These are phyloP conservation scores for Sciurus vulgaris DNA, from an alignment of 2,797 vertebrate species.

Conservation along the genomic window DNA sequence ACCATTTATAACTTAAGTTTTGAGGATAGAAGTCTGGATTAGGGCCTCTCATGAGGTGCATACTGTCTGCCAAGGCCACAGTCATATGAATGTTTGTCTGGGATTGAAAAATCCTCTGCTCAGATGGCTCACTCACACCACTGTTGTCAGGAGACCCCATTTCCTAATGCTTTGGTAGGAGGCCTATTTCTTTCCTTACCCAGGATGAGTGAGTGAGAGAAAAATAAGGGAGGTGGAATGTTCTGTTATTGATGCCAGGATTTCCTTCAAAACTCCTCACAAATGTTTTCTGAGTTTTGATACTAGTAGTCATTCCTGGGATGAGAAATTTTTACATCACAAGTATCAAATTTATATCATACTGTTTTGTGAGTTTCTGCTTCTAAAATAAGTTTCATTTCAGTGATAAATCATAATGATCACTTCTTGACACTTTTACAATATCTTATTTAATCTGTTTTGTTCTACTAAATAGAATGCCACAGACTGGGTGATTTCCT, in stretches of 20 bases:
- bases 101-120: background rate
- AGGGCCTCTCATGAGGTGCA: background rate
- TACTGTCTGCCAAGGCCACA: background rate
- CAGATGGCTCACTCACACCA: accelerated
- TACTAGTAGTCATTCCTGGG: background rate
- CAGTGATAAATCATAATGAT: background rate
- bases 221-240: accelerated
- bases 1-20: background rate
- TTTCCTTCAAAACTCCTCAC: background rate
- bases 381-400: background rate
- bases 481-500: background rate
- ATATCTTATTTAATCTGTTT: background rate
- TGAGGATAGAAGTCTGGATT: background rate
- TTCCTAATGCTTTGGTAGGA: background rate
- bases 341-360: background rate
- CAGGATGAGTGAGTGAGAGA: background rate
- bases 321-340: background rate
- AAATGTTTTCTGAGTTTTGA: background rate
- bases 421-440: background rate
- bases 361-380: background rate
- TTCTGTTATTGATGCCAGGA: background rate
- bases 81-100: background rate
- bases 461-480: background rate
- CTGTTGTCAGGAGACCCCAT: background rate
- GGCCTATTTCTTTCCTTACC: background rate